phyloP scores from a whole-genome alignment of 2,888 invertebrate genomes.

The Neocrepidodera transversa region DNA sequence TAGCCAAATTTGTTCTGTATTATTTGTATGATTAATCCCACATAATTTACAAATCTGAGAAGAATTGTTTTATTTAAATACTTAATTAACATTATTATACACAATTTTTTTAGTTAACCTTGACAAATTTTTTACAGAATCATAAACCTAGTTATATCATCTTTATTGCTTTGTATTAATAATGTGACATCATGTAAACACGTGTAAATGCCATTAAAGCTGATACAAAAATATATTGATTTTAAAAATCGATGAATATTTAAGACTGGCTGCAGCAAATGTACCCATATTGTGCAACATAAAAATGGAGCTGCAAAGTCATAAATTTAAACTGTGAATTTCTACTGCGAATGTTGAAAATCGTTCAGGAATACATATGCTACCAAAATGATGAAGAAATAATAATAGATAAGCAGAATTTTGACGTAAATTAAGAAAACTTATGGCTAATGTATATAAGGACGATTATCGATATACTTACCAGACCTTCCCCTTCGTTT shows the following conservation, averaged over 20 bases:
- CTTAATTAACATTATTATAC: no score
- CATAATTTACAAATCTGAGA: no score
- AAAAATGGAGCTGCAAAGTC: no score
- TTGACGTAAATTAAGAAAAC: slow-evolving; percentile 31
- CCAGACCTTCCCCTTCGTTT: slow-evolving; percentile 78
- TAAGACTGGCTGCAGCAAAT: not conserved
- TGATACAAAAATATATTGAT: slow-evolving; percentile 18
- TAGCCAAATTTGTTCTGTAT: no score
- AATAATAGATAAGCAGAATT: slow-evolving; percentile 19
- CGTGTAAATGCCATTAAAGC: not conserved
- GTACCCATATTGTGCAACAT: not conserved
- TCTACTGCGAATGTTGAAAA: no score
- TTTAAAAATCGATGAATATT: not conserved
- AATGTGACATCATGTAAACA: not conserved
- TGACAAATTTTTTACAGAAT: slow-evolving; percentile 4
- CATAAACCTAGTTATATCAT: not conserved
- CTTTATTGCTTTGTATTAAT: not conserved
- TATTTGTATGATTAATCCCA: no score
- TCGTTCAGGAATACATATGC: no score
- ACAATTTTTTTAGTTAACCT: slow-evolving; percentile 12
- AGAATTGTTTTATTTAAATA: no score
- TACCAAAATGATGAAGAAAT: slow-evolving; percentile 27
- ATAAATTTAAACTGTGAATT: no score
- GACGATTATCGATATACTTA: slow-evolving; percentile 56
- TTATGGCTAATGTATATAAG: slow-evolving; percentile 29